Base-by-base conservation (phyloP, 2,113 vertebrate genomes). In the Motacilla tschutschensis region DNA sequence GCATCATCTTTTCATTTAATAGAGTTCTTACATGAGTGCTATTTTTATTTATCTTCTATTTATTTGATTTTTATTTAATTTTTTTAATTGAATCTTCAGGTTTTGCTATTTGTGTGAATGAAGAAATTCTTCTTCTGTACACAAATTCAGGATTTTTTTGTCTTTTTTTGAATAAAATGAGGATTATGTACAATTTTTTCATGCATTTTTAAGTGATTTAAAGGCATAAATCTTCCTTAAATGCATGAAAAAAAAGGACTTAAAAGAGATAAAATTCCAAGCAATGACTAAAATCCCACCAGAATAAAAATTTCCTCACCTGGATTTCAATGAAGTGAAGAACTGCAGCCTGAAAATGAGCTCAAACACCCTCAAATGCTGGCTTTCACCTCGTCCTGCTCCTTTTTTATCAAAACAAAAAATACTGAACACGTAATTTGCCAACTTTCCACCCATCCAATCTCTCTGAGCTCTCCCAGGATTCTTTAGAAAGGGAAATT, bases 301-400 rank as follows among this genome's bases (percentile, higher is more conserved):
- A 55, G 14, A 63, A 85, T 31, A 70, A 55, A 70, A 43, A 14
- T 57, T 48, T 3, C 6, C 65, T 57, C 28, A 85, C 65, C 41
- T 78, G 48, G 31, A 48, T 63, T 57, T 62, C 1, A 0, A 28
- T n/a, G 57, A 70, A 48, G 25, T 8, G 17, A 47, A 55, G 57
- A 77, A 31, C 6, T 36, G 22, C 35, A 35, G 43, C 31, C 50
- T 17, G 22, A 43, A 70, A 63, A 78, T 36, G 43, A 57, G 18
- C 26, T 48, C 26, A 24, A 63, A 50, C 48, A 55, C 31, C 9
- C 31, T 7, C 24, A 43, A 43, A 19, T 44, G 22, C 65, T 33
- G 14, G 14, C 2, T 41, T 63, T 57, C 5, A 3, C 22, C 9
- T 78, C 0, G 2, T 44, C 7, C 14, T 8, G 2, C 10, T 57